These are phyloP conservation scores for Lepidonotus clava DNA, from an alignment of 2,888 invertebrate genomes.

Conservation along the genomic window DNA sequence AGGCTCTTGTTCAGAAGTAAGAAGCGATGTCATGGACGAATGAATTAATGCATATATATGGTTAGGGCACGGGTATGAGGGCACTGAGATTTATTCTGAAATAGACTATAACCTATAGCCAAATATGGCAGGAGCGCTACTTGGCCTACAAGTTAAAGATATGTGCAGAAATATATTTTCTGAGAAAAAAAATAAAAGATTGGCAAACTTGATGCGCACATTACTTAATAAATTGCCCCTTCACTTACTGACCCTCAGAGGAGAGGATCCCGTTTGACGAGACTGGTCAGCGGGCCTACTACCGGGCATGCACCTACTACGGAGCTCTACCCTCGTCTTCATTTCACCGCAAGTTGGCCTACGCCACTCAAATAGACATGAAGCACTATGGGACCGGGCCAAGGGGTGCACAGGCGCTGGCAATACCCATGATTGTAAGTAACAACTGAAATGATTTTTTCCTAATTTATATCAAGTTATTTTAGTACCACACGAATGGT, in stretches of 20 bases:
- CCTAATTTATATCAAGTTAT: background rate
- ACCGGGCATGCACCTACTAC: conserved; percentile 72
- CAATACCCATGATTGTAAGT: conserved; percentile 76
- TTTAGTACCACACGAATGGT: background rate
- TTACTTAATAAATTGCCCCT: background rate
- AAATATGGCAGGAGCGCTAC: no score
- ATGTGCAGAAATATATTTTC: no score
- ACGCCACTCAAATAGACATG: conserved; percentile 69
- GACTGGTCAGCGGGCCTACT: conserved; percentile 74
- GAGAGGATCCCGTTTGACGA: conserved; percentile 68
- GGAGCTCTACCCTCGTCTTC: conserved; percentile 71
- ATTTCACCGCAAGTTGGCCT: conserved; percentile 69
- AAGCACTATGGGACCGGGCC: conserved; percentile 75
- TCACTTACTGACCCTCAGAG: background rate
- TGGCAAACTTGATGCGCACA: no score
- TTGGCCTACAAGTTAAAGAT: no score
- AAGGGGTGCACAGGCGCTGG: conserved; percentile 72
- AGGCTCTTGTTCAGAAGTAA: no score
- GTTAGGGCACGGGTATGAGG: no score
- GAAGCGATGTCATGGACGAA: no score
- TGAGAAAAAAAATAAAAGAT: no score
- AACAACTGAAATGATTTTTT: no score
- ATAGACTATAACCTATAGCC: no score
- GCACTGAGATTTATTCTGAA: no score
- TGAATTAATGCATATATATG: no score